Conservation (phyloP, 2,888 invertebrate genomes). For the Hipparchia sbordonii region DNA sequence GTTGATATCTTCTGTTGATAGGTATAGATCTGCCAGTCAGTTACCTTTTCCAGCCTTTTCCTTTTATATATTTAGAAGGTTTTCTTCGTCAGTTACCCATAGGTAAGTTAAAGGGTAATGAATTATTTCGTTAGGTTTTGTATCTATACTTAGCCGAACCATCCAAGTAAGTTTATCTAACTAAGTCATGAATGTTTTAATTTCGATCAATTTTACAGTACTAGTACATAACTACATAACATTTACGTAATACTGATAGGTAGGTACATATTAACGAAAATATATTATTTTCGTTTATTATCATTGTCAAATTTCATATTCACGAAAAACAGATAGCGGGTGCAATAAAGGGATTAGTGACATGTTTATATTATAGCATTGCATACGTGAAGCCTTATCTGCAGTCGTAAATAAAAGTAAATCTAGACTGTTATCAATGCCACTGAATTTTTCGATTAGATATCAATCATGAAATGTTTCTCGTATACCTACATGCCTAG, state of each 20-base stretch:
- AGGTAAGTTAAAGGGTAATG: too few species aligned
- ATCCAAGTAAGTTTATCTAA: too few species aligned
- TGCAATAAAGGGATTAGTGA: conserved; percentile 44
- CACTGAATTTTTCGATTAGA: conserved; percentile 50
- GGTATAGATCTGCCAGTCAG: too few species aligned
- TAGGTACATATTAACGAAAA: conserved; percentile 9
- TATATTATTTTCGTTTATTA: conserved; percentile 14
- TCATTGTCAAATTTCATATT: conserved; percentile 34
- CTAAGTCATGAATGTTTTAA: neutral
- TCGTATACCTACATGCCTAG: conserved; percentile 32
- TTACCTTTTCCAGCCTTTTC: too few species aligned
- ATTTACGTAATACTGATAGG: conserved; percentile 7
- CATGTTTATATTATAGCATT: conserved; percentile 44
- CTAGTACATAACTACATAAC: neutral
- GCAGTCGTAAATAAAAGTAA: conserved; percentile 56
- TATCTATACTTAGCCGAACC: too few species aligned
- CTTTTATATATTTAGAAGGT: too few species aligned
- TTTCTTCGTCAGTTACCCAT: too few species aligned
- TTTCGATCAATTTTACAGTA: neutral
- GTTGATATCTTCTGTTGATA: too few species aligned
- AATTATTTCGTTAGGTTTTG: too few species aligned
- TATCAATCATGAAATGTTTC: conserved; percentile 45
- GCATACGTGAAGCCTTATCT: conserved; percentile 47
- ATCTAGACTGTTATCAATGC: conserved; percentile 61
- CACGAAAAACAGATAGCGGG: conserved; percentile 40